phyloP scores from a whole-genome alignment of 2,888 invertebrate genomes.

The Noctua pronuba region DNA sequence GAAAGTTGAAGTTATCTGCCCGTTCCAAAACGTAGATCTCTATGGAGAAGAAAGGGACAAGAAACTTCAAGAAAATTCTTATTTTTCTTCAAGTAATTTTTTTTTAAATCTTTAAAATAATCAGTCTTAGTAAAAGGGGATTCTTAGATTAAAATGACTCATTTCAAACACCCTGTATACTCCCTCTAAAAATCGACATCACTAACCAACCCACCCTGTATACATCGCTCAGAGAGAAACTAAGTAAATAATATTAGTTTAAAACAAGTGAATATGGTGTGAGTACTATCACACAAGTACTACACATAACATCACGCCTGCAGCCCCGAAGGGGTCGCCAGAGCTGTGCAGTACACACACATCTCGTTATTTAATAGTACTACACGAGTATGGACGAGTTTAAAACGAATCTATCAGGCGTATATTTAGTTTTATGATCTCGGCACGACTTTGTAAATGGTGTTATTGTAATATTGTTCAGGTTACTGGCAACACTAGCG shows the following conservation, averaged over 20 bases:
- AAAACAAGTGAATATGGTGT: background rate
- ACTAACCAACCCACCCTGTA: background rate
- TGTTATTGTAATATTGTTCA: conserved; percentile 35
- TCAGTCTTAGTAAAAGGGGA: background rate
- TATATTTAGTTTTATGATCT: conserved; percentile 53
- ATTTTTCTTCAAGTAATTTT: too few species aligned
- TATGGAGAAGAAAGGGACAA: too few species aligned
- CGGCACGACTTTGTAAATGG: conserved; percentile 27
- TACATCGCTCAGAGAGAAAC: conserved; percentile 11
- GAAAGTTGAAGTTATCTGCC: too few species aligned
- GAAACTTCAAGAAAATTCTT: too few species aligned
- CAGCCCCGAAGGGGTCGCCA: background rate
- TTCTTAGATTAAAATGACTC: background rate
- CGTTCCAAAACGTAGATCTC: too few species aligned
- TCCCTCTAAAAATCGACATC: background rate
- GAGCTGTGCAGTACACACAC: background rate
- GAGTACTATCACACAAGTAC: conserved; percentile 9
- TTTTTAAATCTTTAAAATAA: background rate
- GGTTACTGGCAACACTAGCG: background rate
- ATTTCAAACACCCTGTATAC: background rate
- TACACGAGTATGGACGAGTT: conserved; percentile 20
- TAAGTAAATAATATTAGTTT: conserved; percentile 17
- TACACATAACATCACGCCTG: background rate
- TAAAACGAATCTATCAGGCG: conserved; percentile 23
- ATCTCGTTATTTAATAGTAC: conserved; percentile 18